Percentiles rank a stretch among this genome's conserved stretches.
Evolutionary conservation across 2,113 vertebrate species (phyloP).

Genomic region (Carlito syrichta): DNA sequence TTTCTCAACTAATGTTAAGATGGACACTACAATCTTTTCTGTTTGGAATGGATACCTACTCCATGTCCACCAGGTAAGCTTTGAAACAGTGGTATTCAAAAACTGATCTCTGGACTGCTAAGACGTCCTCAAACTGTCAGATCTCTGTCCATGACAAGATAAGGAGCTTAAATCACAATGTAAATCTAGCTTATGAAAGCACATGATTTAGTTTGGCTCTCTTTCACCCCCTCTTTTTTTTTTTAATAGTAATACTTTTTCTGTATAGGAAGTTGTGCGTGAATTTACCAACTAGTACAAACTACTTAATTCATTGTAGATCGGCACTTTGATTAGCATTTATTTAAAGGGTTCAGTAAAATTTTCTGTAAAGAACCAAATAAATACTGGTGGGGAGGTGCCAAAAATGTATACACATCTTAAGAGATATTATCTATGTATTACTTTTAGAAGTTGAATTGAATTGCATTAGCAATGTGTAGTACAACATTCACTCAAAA

Average conservation of each 20-base stretch:
- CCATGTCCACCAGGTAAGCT: background rate
- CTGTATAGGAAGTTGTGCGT: background rate
- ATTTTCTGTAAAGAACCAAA: background rate
- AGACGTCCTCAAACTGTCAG: background rate
- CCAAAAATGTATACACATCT: too few species aligned
- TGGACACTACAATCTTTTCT: background rate
- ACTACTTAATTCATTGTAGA: background rate
- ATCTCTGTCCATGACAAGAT: background rate
- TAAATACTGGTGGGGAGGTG: too few species aligned
- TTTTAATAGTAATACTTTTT: background rate
- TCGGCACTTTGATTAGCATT: background rate
- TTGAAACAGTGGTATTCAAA: background rate
- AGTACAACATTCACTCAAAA: too few species aligned
- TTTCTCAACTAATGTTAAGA: background rate
- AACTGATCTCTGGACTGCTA: background rate
- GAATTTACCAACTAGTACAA: background rate
- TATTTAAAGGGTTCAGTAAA: background rate
- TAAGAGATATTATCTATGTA: too few species aligned
- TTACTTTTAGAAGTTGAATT: too few species aligned
- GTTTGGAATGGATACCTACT: background rate
- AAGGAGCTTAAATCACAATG: background rate
- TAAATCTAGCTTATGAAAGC: background rate
- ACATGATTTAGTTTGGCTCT: background rate
- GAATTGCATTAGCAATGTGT: too few species aligned
- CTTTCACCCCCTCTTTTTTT: fast-evolving